Base-by-base conservation (phyloP, 92 coral and sea anemone genomes). In the Umimayanthus kanabou region DNA sequence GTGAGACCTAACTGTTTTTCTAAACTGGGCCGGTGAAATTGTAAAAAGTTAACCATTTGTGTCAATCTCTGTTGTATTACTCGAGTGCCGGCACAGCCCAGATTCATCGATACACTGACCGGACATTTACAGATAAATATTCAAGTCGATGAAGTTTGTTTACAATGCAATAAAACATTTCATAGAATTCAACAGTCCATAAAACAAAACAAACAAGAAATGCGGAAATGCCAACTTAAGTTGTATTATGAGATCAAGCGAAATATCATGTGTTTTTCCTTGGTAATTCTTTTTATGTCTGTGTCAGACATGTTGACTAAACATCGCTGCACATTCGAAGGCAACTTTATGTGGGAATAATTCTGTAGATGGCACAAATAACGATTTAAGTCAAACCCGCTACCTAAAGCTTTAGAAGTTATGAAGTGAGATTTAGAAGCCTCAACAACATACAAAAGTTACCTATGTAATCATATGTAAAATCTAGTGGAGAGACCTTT, bases 81-180 rank as follows among this genome's bases (percentile, higher is more conserved):
- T 0, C 4, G 76, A 29, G 58, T 13, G 18, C n/a, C 4, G 14
- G 18, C 14, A 71, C 7, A 39, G 9, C 14, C 7, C 16, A 5
- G 2, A 43, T 20, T 75, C 79, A 3, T 61, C 0, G n/a, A 5
- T 1, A 2, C 4, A 6, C 25, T 4, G 5, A 37, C 2, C 53
- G 45, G 28, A 10, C 47, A 75, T 75, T 75, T 39, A 43, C 53
- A 75, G 79, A 75, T 39, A 75, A 74, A 39, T 74, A 22, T 74
- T 74, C 50, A 37, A 39, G 39, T 39, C 79, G 15, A 74, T 39
- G 15, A 74, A 74, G 25, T 37, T 33, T 74, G 79, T 74, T 75
- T 75, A 39, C 25, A 39, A 11, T 39, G 6, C 53, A 15, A 75
- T 39, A 33, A 39, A 16, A 5, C 79, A 71, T n/a, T 75, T 22